phyloP scores from a whole-genome alignment of 2,113 vertebrate genomes.

The Gobiocypris rarus region DNA sequence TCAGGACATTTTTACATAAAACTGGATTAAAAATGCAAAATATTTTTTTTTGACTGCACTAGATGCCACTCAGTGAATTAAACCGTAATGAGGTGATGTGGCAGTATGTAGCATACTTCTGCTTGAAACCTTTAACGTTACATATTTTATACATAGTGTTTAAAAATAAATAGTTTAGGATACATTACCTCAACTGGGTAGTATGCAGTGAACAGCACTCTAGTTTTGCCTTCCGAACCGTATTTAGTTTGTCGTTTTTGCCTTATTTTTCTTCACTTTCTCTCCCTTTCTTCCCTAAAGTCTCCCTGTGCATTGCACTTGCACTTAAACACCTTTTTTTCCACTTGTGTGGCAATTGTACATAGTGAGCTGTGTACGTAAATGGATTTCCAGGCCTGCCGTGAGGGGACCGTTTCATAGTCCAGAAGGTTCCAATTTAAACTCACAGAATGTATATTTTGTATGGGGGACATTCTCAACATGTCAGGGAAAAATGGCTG shows the following conservation, averaged over 20 bases:
- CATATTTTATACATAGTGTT: neutral
- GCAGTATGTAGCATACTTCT: neutral
- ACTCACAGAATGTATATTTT: slow-evolving; percentile 59
- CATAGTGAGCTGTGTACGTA: slow-evolving; percentile 14
- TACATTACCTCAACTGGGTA: neutral
- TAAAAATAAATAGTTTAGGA: slow-evolving; percentile 1
- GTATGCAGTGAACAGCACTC: neutral
- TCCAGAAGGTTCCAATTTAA: slow-evolving; percentile 61
- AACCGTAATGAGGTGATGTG: neutral
- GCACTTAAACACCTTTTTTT: slow-evolving; percentile 39
- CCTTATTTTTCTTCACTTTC: neutral
- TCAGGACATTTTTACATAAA: neutral
- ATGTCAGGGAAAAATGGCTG: slow-evolving; percentile 60
- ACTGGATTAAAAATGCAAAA: neutral
- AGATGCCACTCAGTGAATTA: neutral
- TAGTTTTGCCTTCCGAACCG: slow-evolving; percentile 3
- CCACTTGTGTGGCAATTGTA: slow-evolving; percentile 29
- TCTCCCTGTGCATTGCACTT: slow-evolving; percentile 22
- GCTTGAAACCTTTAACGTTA: neutral
- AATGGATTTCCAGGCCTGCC: slow-evolving; percentile 52
- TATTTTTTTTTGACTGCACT: neutral
- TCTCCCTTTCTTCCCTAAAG: neutral
- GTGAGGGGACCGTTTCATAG: slow-evolving; percentile 22
- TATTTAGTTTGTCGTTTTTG: neutral
- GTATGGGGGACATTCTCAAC: slow-evolving; percentile 47